Conservation (phyloP, 2,888 invertebrate species). For the Leuctra nigra region DNA sequence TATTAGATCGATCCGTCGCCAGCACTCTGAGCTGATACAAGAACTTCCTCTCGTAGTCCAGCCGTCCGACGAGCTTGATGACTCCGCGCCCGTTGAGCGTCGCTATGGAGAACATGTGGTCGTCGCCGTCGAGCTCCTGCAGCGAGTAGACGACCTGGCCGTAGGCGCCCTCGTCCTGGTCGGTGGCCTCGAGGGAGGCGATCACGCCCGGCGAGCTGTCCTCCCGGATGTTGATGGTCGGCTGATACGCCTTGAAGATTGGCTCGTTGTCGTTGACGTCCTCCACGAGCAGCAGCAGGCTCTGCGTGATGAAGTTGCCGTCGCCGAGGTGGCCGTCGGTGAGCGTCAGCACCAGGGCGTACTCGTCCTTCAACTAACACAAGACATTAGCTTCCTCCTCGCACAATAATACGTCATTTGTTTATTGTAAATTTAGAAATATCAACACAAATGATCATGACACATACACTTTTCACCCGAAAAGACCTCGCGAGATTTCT, state of each 20-base stretch:
- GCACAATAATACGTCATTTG: too few species aligned
- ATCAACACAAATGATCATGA: too few species aligned
- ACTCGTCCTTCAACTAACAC: conserved; percentile 72
- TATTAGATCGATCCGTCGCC: conserved; percentile 75
- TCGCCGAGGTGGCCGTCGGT: conserved; percentile 83
- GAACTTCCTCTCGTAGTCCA: conserved; percentile 84
- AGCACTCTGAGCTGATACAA: conserved; percentile 77
- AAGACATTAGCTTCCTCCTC: too few species aligned
- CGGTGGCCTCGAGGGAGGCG: conserved; percentile 77
- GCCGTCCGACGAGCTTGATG: conserved; percentile 61
- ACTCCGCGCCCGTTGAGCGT: conserved; percentile 83
- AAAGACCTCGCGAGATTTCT: too few species aligned
- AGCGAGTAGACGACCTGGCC: conserved; percentile 86
- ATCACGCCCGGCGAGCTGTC: conserved; percentile 68
- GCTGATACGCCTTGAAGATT: conserved; percentile 76
- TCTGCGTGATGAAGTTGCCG: conserved; percentile 84
- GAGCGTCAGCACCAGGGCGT: conserved; percentile 78
- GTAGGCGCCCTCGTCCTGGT: conserved; percentile 85
- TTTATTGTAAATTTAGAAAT: too few species aligned
- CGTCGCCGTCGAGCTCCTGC: conserved; percentile 73
- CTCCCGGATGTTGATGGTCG: conserved; percentile 74
- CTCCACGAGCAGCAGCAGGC: conserved; percentile 79
- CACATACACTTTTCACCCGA: too few species aligned
- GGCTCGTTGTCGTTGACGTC: conserved; percentile 91
- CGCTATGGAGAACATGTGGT: conserved; percentile 68